Conservation (phyloP, 2,797 vertebrate species). For the Characodon lateralis region DNA sequence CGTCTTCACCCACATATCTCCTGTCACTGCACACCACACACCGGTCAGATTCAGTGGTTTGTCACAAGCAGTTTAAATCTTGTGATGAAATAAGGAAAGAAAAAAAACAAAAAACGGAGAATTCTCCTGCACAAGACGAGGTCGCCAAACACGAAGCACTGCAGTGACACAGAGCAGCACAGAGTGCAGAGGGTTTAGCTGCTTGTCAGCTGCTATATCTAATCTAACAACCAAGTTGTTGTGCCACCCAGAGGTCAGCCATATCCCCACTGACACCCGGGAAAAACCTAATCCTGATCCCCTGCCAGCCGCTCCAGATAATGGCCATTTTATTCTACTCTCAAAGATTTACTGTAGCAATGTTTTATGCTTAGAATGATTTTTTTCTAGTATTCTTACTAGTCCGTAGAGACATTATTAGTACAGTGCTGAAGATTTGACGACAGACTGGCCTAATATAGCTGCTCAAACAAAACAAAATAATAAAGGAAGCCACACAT, state of each 20-base stretch:
- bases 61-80: slow-evolving; percentile 54
- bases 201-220: slow-evolving; percentile 65
- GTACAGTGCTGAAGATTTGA: neutral
- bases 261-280: slow-evolving; percentile 46
- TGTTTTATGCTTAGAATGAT: neutral
- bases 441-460: neutral
- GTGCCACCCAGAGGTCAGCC: slow-evolving; percentile 45
- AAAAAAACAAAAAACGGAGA: slow-evolving; percentile 2
- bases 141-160: slow-evolving; percentile 25
- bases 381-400: neutral
- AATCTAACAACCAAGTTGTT: slow-evolving; percentile 64
- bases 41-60: slow-evolving; percentile 48
- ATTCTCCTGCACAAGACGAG: slow-evolving; percentile 33
- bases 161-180: slow-evolving; percentile 36
- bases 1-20: slow-evolving; percentile 23
- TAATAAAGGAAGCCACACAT: neutral
- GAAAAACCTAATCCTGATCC: slow-evolving; percentile 60
- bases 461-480: neutral
- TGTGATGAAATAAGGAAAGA: neutral
- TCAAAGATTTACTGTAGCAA: slow-evolving; percentile 13
- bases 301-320: slow-evolving; percentile 3
- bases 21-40: slow-evolving; percentile 20
- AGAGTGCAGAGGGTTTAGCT: slow-evolving; percentile 66
- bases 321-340: slow-evolving; percentile 34
- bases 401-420: neutral